Percentiles rank a stretch among this genome's conserved stretches.
Conservation (phyloP, 1,140 invertebrate species). For the Camponotus vicinus region DNA sequence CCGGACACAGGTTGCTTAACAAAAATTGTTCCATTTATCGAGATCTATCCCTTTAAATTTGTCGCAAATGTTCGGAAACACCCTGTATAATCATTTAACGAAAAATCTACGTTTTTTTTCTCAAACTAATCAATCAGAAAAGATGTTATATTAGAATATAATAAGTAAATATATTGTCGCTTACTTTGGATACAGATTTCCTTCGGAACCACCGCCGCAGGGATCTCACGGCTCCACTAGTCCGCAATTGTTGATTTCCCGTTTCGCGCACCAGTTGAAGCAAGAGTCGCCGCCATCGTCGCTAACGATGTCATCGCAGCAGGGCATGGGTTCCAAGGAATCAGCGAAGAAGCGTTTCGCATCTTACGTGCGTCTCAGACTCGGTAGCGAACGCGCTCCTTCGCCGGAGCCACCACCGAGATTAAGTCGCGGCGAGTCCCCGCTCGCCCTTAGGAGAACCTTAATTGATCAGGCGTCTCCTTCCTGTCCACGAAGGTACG, state of each 20-base stretch:
- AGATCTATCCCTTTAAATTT: no score
- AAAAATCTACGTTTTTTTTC: neutral
- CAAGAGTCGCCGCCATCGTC: conserved; percentile 78
- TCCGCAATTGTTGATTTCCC: conserved; percentile 83
- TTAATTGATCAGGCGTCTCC: conserved; percentile 86
- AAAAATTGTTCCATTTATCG: no score
- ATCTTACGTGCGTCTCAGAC: conserved; percentile 90
- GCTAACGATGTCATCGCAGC: conserved; percentile 71
- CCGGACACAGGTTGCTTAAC: no score
- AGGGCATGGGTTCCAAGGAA: conserved; percentile 77
- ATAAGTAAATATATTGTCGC: neutral
- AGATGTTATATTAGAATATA: no score
- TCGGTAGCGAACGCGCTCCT: conserved; percentile 85
- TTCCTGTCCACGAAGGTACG: conserved; percentile 88
- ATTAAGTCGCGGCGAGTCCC: conserved; percentile 89
- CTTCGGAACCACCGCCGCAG: conserved; percentile 83
- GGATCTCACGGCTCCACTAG: conserved; percentile 80
- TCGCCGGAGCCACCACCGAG: conserved; percentile 90
- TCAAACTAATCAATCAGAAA: neutral
- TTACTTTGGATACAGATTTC: conserved; percentile 76
- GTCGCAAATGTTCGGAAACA: no score
- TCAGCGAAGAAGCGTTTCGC: conserved; percentile 89
- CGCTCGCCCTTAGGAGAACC: conserved; percentile 88
- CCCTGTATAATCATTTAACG: neutral
- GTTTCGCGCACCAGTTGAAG: conserved; percentile 82